Evolutionary conservation across 2,888 invertebrate species (phyloP).

Genomic region (Lamproptera curius): DNA sequence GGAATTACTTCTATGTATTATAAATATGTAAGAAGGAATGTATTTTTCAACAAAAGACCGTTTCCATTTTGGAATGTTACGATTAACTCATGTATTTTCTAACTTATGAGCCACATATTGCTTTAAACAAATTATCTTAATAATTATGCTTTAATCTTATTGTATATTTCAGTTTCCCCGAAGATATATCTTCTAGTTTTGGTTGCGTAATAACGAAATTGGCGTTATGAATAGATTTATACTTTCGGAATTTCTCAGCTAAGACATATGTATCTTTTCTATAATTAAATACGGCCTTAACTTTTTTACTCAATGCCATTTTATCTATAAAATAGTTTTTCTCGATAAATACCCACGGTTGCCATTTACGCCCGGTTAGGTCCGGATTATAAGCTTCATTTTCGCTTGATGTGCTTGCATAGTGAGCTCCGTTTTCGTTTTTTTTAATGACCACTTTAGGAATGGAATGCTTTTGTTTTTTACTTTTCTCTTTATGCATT

Average conservation of each 20-base stretch:
- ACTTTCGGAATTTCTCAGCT: conserved; percentile 62
- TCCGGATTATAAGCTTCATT: conserved; percentile 59
- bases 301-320: conserved; percentile 63
- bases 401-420: conserved; percentile 53
- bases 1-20: conserved; percentile 36
- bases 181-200: conserved; percentile 40
- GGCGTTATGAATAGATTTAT: conserved; percentile 56
- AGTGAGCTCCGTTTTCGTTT: conserved; percentile 66
- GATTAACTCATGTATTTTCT: conserved; percentile 22
- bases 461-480: conserved; percentile 53
- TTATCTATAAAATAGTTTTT: conserved; percentile 66
- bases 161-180: conserved; percentile 65
- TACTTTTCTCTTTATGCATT: conserved; percentile 59
- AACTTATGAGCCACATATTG: conserved; percentile 28
- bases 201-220: conserved; percentile 67
- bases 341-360: conserved; percentile 72
- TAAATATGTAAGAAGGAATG: conserved; percentile 53
- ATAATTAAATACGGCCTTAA: conserved; percentile 58
- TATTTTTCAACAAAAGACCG: conserved; percentile 40
- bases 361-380: conserved; percentile 72
- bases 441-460: conserved; percentile 75
- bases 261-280: conserved; percentile 60
- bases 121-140: conserved; percentile 30
- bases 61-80: conserved; percentile 25
- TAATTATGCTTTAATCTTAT: conserved; percentile 63